phyloP scores from a whole-genome alignment of 2,113 vertebrate species.

The Suncus etruscus region DNA sequence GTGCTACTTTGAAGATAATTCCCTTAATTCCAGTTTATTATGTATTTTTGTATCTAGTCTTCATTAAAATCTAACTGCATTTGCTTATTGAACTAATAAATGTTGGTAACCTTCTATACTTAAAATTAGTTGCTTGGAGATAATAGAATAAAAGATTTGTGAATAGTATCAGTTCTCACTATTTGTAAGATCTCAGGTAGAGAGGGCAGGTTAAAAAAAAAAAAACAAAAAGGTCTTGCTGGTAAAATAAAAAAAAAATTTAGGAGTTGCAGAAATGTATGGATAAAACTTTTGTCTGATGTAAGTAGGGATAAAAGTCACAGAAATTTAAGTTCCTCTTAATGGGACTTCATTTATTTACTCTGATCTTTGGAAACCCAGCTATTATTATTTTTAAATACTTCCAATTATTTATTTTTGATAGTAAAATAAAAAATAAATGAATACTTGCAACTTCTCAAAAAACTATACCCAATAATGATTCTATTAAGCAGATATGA shows the following conservation, averaged over 20 bases:
- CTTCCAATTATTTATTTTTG: slow-evolving; percentile 26
- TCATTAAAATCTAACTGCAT: slow-evolving; percentile 4
- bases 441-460: background rate
- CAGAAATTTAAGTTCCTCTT: slow-evolving; percentile 32
- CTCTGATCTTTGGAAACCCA: background rate
- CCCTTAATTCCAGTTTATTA: background rate
- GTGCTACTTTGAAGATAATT: background rate
- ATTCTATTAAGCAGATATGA: background rate
- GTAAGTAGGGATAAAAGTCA: background rate
- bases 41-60: background rate
- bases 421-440: slow-evolving; percentile 3
- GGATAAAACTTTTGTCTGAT: background rate
- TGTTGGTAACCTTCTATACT: background rate
- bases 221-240: background rate
- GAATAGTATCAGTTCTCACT: background rate
- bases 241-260: background rate
- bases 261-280: background rate
- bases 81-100: background rate
- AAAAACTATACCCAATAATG: background rate
- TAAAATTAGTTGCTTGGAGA: background rate
- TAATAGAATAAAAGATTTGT: background rate
- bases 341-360: background rate
- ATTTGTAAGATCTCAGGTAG: background rate
- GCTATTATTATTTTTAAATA: slow-evolving; percentile 10
- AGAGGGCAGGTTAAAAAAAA: background rate